Conservation (phyloP, 2,888 invertebrate species). For the Poecilus cupreus region DNA sequence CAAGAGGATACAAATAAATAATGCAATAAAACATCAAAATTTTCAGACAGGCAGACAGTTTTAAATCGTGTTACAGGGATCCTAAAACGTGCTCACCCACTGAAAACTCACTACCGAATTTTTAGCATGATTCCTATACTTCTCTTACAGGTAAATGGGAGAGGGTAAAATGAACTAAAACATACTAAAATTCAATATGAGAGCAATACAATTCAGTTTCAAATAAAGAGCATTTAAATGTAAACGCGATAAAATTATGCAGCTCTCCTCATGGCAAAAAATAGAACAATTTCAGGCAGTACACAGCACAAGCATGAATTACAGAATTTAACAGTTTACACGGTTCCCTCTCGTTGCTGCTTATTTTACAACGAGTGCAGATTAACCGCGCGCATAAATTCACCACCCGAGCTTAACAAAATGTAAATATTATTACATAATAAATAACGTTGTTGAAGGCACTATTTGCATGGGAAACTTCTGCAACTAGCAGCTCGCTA, state of each 20-base stretch:
- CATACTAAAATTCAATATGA: too few species aligned
- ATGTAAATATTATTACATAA: conserved; percentile 52
- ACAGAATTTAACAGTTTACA: conserved; percentile 42
- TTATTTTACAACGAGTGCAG: conserved; percentile 40
- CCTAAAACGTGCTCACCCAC: too few species aligned
- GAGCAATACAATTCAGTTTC: too few species aligned
- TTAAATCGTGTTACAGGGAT: too few species aligned
- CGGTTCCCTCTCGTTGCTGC: conserved; percentile 26
- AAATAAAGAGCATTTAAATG: background rate
- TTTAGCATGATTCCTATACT: too few species aligned
- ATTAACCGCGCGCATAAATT: conserved; percentile 50
- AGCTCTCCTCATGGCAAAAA: background rate
- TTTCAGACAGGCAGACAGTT: too few species aligned
- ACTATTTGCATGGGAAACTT: conserved; percentile 38
- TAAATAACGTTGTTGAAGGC: conserved; percentile 40
- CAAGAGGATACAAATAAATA: too few species aligned
- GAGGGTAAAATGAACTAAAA: too few species aligned
- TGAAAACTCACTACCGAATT: too few species aligned
- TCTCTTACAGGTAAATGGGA: too few species aligned
- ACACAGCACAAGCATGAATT: conserved; percentile 22
- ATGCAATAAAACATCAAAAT: too few species aligned
- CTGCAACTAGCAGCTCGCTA: background rate
- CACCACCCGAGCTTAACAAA: conserved; percentile 42
- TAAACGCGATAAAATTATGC: conserved; percentile 14
- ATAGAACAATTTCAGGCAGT: conserved; percentile 6